A percentile compares a stretch with the other conserved stretches of the same genome.
These are phyloP conservation scores for Lomographa bimaculata DNA, from an alignment of 2,888 invertebrate genomes.

Conservation along the genomic window DNA sequence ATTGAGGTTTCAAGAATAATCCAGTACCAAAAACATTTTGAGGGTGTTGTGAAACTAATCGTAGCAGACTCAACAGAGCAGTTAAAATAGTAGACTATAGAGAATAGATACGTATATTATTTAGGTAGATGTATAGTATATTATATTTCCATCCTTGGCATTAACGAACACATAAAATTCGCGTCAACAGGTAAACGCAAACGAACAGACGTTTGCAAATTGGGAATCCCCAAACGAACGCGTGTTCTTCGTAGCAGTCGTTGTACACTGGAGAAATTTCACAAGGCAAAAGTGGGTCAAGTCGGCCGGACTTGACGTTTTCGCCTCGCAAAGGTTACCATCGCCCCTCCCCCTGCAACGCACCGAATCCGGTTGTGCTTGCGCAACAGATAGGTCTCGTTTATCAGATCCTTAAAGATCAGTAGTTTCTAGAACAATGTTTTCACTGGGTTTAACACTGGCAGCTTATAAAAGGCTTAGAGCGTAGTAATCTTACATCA, in stretches of 20 bases:
- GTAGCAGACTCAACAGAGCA: too few species aligned
- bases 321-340: slow-evolving; percentile 78
- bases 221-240: slow-evolving; percentile 66
- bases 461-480: too few species aligned
- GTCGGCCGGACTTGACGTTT: slow-evolving; percentile 80
- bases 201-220: slow-evolving; percentile 35
- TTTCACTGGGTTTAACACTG: too few species aligned
- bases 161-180: too few species aligned
- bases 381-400: slow-evolving; percentile 72
- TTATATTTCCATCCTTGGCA: too few species aligned
- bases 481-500: too few species aligned
- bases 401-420: slow-evolving; percentile 73
- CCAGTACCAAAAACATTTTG: too few species aligned
- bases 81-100: too few species aligned
- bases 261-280: slow-evolving; percentile 78
- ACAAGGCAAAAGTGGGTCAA: slow-evolving; percentile 79
- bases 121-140: too few species aligned
- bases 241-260: slow-evolving; percentile 69
- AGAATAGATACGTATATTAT: too few species aligned
- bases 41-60: too few species aligned
- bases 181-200: slow-evolving; percentile 18
- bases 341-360: slow-evolving; percentile 52
- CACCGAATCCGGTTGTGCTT: slow-evolving; percentile 70
- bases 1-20: too few species aligned
- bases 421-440: slow-evolving; percentile 54